phyloP scores from a whole-genome alignment of 2,797 vertebrate genomes.

The Setipinna tenuifilis region DNA sequence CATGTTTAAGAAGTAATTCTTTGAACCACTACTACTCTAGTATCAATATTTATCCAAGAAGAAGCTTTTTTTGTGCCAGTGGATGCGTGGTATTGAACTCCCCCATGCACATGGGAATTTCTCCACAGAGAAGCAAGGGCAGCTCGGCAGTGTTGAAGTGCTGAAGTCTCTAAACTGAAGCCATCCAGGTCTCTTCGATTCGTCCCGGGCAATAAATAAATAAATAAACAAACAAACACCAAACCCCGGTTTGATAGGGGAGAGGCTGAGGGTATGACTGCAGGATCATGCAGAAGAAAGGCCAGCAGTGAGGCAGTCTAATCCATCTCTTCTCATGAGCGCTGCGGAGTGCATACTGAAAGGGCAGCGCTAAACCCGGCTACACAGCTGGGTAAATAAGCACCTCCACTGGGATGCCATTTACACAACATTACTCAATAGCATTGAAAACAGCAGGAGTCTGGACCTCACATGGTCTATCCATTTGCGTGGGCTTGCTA shows the following conservation, averaged over 20 bases:
- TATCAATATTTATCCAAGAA: neutral
- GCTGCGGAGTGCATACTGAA: slow-evolving; percentile 43
- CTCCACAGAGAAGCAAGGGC: neutral
- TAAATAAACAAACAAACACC: too few species aligned
- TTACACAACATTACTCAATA: slow-evolving; percentile 41
- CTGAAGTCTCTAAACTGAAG: neutral
- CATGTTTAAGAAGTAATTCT: neutral
- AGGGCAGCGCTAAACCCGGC: slow-evolving; percentile 40
- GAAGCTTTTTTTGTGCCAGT: neutral
- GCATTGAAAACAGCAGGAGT: slow-evolving; percentile 50
- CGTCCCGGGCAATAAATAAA: slow-evolving; percentile 34
- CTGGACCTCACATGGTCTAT: slow-evolving; percentile 45
- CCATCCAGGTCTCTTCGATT: slow-evolving; percentile 25
- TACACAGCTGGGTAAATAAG: slow-evolving; percentile 58
- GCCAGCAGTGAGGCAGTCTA: slow-evolving; percentile 63
- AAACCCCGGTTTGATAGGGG: slow-evolving; percentile 51
- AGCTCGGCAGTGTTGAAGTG: neutral
- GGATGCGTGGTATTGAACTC: neutral
- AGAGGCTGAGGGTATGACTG: slow-evolving; percentile 52
- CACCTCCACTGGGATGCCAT: slow-evolving; percentile 40
- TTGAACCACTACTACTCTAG: neutral
- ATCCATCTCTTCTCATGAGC: slow-evolving; percentile 57
- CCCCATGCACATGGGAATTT: neutral
- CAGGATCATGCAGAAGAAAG: slow-evolving; percentile 53
- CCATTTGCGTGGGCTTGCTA: slow-evolving; percentile 41